Percentiles rank a stretch among this genome's conserved stretches.
Evolutionary conservation across 2,888 invertebrate species (phyloP).

Genomic region (Cetonia aurata): DNA sequence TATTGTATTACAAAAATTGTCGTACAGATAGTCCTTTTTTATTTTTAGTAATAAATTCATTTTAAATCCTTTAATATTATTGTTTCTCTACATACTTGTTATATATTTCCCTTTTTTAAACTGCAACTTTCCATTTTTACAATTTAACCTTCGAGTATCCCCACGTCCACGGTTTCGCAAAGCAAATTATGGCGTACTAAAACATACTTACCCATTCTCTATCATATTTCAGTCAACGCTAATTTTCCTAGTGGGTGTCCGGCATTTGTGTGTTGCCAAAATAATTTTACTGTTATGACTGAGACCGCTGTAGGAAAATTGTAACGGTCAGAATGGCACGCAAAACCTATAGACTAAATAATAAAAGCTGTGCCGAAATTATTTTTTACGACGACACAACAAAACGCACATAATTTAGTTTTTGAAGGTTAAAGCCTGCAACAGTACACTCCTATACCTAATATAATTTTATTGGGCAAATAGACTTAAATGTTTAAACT

Average conservation of each 20-base stretch:
- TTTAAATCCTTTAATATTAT: no score
- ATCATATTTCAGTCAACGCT: slow-evolving; percentile 7
- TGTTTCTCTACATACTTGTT: no score
- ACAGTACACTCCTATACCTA: neutral
- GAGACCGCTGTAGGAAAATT: neutral
- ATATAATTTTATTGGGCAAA: slow-evolving; percentile 22
- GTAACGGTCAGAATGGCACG: neutral
- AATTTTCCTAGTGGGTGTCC: slow-evolving; percentile 31
- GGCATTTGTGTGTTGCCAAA: slow-evolving; percentile 34
- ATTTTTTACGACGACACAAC: slow-evolving; percentile 28
- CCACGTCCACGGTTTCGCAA: no score
- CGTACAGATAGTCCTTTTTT: no score
- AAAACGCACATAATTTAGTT: slow-evolving; percentile 22
- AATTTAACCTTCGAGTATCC: no score
- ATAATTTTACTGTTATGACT: slow-evolving; percentile 44
- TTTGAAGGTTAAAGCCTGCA: slow-evolving; percentile 18
- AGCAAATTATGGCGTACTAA: neutral
- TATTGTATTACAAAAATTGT: no score
- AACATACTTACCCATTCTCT: slow-evolving; percentile 19
- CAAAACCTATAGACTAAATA: slow-evolving; percentile 29
- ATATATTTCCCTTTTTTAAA: no score
- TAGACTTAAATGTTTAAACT: neutral
- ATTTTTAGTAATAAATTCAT: no score
- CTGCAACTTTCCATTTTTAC: neutral
- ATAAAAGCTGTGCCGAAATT: slow-evolving; percentile 29